phyloP scores from a whole-genome alignment of 1,140 invertebrate genomes.

The Chelonus insularis region DNA sequence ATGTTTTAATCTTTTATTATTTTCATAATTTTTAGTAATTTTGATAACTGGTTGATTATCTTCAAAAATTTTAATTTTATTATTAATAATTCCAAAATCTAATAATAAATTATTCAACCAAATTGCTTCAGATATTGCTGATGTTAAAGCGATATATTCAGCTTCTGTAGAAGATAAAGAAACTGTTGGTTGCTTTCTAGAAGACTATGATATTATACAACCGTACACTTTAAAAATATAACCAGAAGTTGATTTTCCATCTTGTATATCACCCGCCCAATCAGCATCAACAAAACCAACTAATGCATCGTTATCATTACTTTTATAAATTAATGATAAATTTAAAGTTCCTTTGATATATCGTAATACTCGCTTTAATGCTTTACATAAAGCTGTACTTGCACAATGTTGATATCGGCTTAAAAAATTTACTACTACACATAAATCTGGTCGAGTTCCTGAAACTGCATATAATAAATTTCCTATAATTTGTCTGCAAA shows the following conservation, averaged over 20 bases:
- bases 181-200: too few species aligned
- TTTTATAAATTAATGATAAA: constrained; percentile 33
- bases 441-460: constrained; percentile 49
- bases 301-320: constrained; percentile 7
- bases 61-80: too few species aligned
- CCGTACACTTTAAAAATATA: neutral
- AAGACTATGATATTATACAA: neutral
- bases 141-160: too few species aligned
- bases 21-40: too few species aligned
- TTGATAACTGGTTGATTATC: too few species aligned
- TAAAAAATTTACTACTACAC: constrained; percentile 43
- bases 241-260: constrained; percentile 34
- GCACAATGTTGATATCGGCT: constrained; percentile 41
- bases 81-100: too few species aligned
- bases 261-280: constrained; percentile 38
- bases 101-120: too few species aligned
- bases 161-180: too few species aligned
- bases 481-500: constrained; percentile 37
- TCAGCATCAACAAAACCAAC: constrained; percentile 50
- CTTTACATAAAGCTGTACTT: constrained; percentile 39
- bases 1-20: too few species aligned
- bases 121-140: too few species aligned
- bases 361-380: constrained; percentile 47
- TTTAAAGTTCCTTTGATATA: constrained; percentile 50
- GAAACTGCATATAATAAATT: constrained; percentile 45